Percentiles rank a stretch among this genome's conserved stretches.
Conservation (phyloP, 2,888 invertebrate genomes). For the Pristionchus entomophagus region DNA sequence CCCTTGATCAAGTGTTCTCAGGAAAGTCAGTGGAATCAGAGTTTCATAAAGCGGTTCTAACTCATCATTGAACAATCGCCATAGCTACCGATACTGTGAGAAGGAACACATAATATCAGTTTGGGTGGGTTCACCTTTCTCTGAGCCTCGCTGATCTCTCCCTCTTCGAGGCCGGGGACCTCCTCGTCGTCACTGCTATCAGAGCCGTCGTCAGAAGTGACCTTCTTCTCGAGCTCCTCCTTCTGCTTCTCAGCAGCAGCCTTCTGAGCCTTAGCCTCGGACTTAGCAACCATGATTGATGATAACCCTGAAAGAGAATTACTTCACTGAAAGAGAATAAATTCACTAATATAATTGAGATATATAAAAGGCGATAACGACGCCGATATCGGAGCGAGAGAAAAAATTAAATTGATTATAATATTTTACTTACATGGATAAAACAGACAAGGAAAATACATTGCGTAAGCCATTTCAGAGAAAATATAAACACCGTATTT, state of each 20-base stretch:
- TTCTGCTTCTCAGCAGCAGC: constrained; percentile 60
- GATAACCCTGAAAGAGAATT: constrained; percentile 19
- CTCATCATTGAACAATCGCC: neutral
- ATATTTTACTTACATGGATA: constrained; percentile 43
- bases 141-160: constrained; percentile 70
- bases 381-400: neutral
- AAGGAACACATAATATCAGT: neutral
- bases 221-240: constrained; percentile 26
- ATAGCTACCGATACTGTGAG: too few species aligned
- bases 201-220: constrained; percentile 20
- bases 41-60: neutral
- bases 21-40: neutral
- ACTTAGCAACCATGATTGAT: constrained; percentile 55
- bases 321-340: neutral
- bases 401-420: neutral
- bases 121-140: constrained; percentile 59
- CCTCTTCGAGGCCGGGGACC: constrained; percentile 63
- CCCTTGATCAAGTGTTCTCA: neutral
- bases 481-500: constrained; percentile 14
- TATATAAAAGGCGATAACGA: constrained; percentile 6
- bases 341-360: too few species aligned
- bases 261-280: constrained; percentile 53
- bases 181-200: constrained; percentile 67
- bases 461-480: neutral
- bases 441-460: constrained; percentile 7